A percentile compares a stretch with the other conserved stretches of the same genome.
These are phyloP conservation scores for Catharus ustulatus DNA, from an alignment of 2,797 vertebrate species.

Conservation along the genomic window DNA sequence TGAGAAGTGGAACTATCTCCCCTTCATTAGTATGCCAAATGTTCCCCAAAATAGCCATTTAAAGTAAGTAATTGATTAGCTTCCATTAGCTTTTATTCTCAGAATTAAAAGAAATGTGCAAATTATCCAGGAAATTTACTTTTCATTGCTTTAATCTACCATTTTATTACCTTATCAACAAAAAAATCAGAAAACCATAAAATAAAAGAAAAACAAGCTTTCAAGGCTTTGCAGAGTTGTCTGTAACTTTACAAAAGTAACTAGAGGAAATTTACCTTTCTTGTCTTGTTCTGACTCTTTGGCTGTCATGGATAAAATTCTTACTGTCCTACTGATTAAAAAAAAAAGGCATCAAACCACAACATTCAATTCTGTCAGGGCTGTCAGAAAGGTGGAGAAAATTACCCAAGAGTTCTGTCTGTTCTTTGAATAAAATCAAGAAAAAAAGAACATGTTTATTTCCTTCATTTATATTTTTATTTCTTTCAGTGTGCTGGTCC, in stretches of 20 bases:
- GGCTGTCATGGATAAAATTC: constrained; percentile 31
- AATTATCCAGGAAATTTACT: neutral
- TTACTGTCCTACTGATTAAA: constrained; percentile 34
- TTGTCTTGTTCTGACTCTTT: constrained; percentile 25
- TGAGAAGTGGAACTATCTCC: neutral
- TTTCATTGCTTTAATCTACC: neutral
- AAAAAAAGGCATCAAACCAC: constrained; percentile 30
- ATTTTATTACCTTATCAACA: neutral
- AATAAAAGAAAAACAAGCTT: neutral
- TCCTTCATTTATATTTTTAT: neutral
- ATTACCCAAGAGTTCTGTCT: constrained; percentile 31
- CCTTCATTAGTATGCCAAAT: neutral
- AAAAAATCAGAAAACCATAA: neutral
- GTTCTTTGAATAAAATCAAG: constrained; percentile 43
- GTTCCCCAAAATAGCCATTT: neutral
- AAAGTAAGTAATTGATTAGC: neutral
- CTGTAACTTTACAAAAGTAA: constrained; percentile 12
- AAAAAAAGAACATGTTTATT: neutral
- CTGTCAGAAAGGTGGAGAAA: constrained; percentile 52
- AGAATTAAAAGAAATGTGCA: neutral
- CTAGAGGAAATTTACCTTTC: constrained; percentile 37
- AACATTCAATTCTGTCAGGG: constrained; percentile 47
- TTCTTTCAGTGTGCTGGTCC: neutral
- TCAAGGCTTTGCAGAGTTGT: neutral
- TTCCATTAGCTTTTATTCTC: neutral